Evolutionary conservation across 92 coral and sea anemone genomes (phyloP).

Genomic region (Parazoanthus swiftii): DNA sequence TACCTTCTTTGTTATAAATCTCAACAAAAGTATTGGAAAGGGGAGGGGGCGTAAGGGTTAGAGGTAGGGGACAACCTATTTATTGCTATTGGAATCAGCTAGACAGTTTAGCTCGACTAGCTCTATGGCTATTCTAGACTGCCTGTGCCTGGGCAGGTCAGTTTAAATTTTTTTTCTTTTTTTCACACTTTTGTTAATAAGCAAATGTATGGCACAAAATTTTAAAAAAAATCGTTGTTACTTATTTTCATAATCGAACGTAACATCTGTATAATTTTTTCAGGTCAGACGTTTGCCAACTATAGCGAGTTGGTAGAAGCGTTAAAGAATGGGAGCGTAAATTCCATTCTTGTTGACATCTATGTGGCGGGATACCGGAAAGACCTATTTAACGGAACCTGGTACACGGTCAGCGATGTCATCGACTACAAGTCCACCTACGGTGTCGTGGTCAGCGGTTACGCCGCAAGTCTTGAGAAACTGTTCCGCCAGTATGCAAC

Average conservation of each 20-base stretch:
- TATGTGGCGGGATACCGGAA: slow-evolving; percentile 13
- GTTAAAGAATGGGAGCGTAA: background rate
- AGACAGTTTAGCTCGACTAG: too few species aligned
- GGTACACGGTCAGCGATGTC: background rate
- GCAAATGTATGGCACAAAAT: too few species aligned
- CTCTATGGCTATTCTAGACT: too few species aligned
- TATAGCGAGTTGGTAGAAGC: slow-evolving; percentile 28
- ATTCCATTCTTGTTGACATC: slow-evolving; percentile 21
- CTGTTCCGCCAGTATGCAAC: slow-evolving; percentile 9
- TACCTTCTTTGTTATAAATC: background rate
- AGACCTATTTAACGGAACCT: slow-evolving; percentile 22
- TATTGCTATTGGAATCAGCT: too few species aligned
- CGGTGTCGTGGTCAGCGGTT: slow-evolving; percentile 26
- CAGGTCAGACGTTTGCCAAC: background rate
- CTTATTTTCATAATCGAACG: too few species aligned
- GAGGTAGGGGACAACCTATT: too few species aligned
- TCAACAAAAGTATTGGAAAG: too few species aligned
- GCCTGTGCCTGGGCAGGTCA: too few species aligned
- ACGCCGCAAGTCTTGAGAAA: slow-evolving; percentile 16
- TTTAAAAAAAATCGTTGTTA: too few species aligned
- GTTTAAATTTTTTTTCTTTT: too few species aligned
- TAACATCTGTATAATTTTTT: background rate
- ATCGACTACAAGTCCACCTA: background rate
- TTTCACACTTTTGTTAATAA: too few species aligned
- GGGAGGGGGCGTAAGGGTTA: too few species aligned